Base-by-base conservation (phyloP, 2,888 invertebrate species). In the Drosophila yooni region DNA sequence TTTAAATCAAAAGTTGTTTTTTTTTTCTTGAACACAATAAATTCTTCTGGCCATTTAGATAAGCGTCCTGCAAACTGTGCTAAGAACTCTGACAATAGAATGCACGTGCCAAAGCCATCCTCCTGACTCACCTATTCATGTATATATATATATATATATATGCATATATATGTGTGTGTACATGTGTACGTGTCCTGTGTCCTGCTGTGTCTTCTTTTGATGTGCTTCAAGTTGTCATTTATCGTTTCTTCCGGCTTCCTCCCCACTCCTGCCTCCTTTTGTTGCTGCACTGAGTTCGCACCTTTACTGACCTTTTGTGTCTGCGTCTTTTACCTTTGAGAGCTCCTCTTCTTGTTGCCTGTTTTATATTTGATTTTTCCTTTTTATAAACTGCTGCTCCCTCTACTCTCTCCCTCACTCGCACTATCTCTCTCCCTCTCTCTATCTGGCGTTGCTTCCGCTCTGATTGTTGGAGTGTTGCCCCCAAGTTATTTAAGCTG, bases 401-500 rank as follows among this genome's bases (percentile, higher is more conserved):
- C 8, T 33, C 27, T 34, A n/a, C n/a, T 36, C 25, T 11, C 21
- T 25, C 33, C 21, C 15, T 13, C 29, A 2, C 6, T 27, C 31
- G 2, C 36, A 15, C 21, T 11, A 1, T 21, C 13, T 11, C 29
- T 11, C 15, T 31, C n/a, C 29, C 50, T 53, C 4, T 34, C 36
- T 3, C 15, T 3, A 8, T 31, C n/a, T 43, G 48, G 54, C 76
- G 61, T 68, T 80, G 64, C 67, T 70, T 57, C 53, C 38, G 56
- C 34, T 76, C 43, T 54, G 53, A n/a, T 52, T 50, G 29, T 52
- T 61, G 50, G 34, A 59, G 33, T 46, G 53, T 46, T 34, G 29
- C 48, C 81, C 60, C 56, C 71, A 70, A 90, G 82, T 89, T 86
- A 74, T 87, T 90, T 90, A 87, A 87, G 81, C 88, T 83, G 72